Conservation (phyloP, 1,140 invertebrate species). For the Pissodes strobi region DNA sequence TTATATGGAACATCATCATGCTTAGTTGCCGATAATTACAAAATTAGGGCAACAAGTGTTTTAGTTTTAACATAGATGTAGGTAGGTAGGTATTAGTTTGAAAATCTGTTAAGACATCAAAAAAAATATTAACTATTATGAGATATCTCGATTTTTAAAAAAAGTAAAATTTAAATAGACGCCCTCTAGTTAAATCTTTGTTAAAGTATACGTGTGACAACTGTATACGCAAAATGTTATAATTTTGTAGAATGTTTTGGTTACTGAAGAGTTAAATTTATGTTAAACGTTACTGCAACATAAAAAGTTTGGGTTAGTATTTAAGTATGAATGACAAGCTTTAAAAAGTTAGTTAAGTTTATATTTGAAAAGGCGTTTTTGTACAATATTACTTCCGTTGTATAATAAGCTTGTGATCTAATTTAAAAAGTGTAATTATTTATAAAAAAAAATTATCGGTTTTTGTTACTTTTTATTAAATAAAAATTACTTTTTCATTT, state of each 20-base stretch:
- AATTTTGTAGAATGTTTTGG: conserved; percentile 25
- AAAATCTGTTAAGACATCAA: too few relatives aligned
- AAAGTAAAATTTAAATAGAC: too few relatives aligned
- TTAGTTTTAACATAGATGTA: too few relatives aligned
- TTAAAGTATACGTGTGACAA: conserved; percentile 33
- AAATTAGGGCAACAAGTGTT: too few relatives aligned
- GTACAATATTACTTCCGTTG: conserved; percentile 42
- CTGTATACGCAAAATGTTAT: conserved; percentile 32
- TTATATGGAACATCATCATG: too few relatives aligned
- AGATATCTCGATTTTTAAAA: too few relatives aligned
- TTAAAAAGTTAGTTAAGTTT: conserved; percentile 45
- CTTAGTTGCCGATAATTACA: too few relatives aligned
- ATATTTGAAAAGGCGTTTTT: conserved; percentile 37
- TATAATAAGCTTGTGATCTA: conserved; percentile 50
- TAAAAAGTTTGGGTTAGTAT: conserved; percentile 31
- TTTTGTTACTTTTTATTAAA: conserved; percentile 53
- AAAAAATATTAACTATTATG: too few relatives aligned
- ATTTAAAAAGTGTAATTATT: conserved; percentile 49
- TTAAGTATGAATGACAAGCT: conserved; percentile 42
- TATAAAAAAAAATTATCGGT: conserved; percentile 45
- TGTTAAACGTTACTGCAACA: conserved; percentile 35
- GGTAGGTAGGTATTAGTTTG: too few relatives aligned
- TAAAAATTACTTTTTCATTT: conserved; percentile 49
- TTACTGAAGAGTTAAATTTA: conserved; percentile 29
- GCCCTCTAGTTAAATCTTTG: conserved; percentile 4